Evolutionary conservation across 2,797 vertebrate species (phyloP), one percentile per base, ranked within the genome.

Genomic region (Chaetodon trifasciatus): DNA sequence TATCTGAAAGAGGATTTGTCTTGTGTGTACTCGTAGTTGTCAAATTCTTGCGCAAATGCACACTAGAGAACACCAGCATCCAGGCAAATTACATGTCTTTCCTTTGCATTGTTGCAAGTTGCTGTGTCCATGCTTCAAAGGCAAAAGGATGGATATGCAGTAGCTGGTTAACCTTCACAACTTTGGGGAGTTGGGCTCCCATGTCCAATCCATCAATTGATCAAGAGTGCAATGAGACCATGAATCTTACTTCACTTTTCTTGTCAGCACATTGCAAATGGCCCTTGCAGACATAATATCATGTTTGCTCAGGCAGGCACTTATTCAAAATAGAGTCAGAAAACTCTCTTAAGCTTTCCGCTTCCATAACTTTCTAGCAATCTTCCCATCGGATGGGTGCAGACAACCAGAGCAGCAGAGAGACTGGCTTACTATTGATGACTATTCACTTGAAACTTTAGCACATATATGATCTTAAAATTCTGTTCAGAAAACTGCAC

Each of bases 201-300:
- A 65, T 65, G 78, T 93, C 92, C 87, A 88, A 94, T 95, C 91
- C 89, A 94, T 95, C 94, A 95, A 92, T 72, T 93, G 87, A 94
- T 94, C 81, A 86, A 76, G 71, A 83, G 72, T 10, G 42, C 89
- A 89, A 93, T 89, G 86, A 91, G 87, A 88, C 86, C 79, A 93
- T 94, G 92, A 89, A 93, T 94, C 94, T 94, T 89, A 86, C 92
- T 93, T 91, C 73, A 82, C 81, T 85, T 82, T 92, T 92, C 90
- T 92, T 93, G 86, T 80, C 84, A 90, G 53, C 49, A 78, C 78
- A 81, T 86, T 81, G 72, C 74, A 92, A 91, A 89, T 85, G 74
- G 58, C 24, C 79, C 70, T 70, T 64, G 74, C 69, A 90, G 77
- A 85, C 17, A 24, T 69, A 86, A 88, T 88, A 84, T 75, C 75